These are phyloP conservation scores for Girardinichthys multiradiatus DNA, from an alignment of 2,113 vertebrate species.

Conservation along the genomic window DNA sequence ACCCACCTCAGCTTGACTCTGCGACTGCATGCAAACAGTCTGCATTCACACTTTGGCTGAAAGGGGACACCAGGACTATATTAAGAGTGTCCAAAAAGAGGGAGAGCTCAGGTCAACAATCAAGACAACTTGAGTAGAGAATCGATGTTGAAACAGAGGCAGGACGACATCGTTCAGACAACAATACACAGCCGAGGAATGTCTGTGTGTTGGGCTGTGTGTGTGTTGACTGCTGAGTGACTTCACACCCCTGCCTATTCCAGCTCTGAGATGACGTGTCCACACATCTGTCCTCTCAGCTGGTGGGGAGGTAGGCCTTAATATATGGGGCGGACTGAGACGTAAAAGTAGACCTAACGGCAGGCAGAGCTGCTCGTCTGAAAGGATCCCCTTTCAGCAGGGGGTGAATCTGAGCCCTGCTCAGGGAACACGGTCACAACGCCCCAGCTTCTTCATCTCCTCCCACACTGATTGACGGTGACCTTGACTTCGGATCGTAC, in stretches of 20 bases:
- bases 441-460: too few relatives aligned
- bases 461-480: slow-evolving; percentile 14
- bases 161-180: too few relatives aligned
- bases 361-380: not conserved
- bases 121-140: not conserved
- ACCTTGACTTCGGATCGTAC: slow-evolving; percentile 60
- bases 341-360: slow-evolving; percentile 2
- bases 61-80: slow-evolving; percentile 1
- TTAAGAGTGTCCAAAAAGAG: slow-evolving; percentile 15
- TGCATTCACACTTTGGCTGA: slow-evolving; percentile 9
- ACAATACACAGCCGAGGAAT: too few relatives aligned
- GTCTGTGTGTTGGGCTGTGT: not conserved
- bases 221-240: slow-evolving; percentile 3
- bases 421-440: not conserved
- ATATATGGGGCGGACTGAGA: too few relatives aligned
- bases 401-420: not conserved
- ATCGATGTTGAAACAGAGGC: not conserved
- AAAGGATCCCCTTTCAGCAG: slow-evolving; percentile 46
- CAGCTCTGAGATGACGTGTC: slow-evolving; percentile 24
- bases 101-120: not conserved
- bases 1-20: not conserved
- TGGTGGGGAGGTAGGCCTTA: slow-evolving; percentile 18
- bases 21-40: not conserved
- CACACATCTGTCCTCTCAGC: slow-evolving; percentile 56
- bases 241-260: slow-evolving; percentile 40